phyloP scores from a whole-genome alignment of 2,797 vertebrate genomes.

The Danio aesculapii region DNA sequence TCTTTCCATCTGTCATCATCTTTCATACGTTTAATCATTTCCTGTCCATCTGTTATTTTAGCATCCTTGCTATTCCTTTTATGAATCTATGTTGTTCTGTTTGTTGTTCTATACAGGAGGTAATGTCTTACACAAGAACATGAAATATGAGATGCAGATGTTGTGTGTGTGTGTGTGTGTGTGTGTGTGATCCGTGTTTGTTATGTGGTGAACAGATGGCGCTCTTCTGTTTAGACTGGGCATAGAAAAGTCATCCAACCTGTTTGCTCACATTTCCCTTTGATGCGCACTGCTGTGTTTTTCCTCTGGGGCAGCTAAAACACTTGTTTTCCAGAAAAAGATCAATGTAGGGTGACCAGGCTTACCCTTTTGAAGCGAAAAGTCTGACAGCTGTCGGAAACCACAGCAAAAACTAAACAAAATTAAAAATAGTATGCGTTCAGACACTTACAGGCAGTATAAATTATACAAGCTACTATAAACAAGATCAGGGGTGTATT shows the following conservation, averaged over 20 bases:
- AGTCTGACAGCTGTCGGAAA: conserved; percentile 64
- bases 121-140: background rate
- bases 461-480: background rate
- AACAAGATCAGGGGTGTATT: too few relatives aligned
- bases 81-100: background rate
- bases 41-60: background rate
- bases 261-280: conserved; percentile 61
- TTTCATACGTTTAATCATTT: background rate
- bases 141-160: background rate
- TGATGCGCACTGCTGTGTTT: conserved; percentile 7
- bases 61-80: background rate
- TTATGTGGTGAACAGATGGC: background rate
- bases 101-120: background rate
- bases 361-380: conserved; percentile 61
- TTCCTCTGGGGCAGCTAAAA: background rate
- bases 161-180: background rate
- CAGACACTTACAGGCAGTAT: background rate
- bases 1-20: background rate
- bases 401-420: conserved; percentile 33
- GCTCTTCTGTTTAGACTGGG: background rate
- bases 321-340: background rate
- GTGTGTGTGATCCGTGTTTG: background rate
- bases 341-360: conserved; percentile 39
- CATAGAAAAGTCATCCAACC: conserved; percentile 63
- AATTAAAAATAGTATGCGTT: background rate